Base-by-base conservation (phyloP, 2,797 vertebrate genomes). In the Enteromius fasciolatus region DNA sequence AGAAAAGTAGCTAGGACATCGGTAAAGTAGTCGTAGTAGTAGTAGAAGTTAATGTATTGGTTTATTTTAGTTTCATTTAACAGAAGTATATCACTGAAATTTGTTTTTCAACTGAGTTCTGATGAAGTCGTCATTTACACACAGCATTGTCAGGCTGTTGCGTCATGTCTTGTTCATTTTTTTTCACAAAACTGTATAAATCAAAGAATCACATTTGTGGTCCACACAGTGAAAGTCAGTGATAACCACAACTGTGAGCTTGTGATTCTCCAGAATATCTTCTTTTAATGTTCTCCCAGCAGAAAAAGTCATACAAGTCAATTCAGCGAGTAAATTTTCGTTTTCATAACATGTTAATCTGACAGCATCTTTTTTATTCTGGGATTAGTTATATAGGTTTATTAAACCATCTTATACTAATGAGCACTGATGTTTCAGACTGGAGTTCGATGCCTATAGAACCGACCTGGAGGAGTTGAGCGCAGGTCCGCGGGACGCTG, bases 371-470 rank as follows among this genome's bases (percentile, higher is more conserved):
- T 28, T 59, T 76, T 28, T 76, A n/a, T 12, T 3, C 48, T 31
- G 36, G 28, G 11, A 36, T 74, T n/a, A 54, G 28, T 57, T 76
- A 17, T n/a, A 12, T 23, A 25, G 8, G 8, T 76, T 76, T 28
- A 59, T 18, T 44, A 23, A 59, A 12, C 14, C 36, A 12, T 4
- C 17, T 75, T 44, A 76, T 61, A 76, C 54, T 76, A 28, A 25
- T 50, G 1, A 76, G 31, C 33, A 50, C 7, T 50, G 2, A 36
- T 66, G 46, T 63, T 63, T 48, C 92, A 99, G 98, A 92, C 89
- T 98, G 92, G 98, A 99, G 92, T 99, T 96, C 0, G 98, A 99
- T 2, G 98, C 98, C 1, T 99, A 99, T 86, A 96, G 98, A 44
- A 95, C 97, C 0, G 98, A 99, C 90, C 94, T 99, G 94, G 98